A percentile compares a stretch with the other conserved stretches of the same genome.
Conservation (phyloP, 2,113 vertebrate species). For the Actenoides lindsayi region DNA sequence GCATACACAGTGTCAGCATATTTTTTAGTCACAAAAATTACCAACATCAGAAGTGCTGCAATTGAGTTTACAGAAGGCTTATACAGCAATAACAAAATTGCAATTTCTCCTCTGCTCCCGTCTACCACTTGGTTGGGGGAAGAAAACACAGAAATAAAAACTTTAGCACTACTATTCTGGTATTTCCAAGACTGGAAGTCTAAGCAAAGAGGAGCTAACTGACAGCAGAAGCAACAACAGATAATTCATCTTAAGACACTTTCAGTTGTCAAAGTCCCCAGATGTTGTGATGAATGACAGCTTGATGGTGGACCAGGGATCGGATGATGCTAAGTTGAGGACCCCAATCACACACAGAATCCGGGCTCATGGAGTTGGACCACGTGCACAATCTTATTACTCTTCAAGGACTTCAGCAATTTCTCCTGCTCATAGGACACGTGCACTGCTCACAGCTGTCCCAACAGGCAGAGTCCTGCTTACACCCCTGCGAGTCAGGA, state of each 20-base stretch:
- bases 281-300: not conserved
- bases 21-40: conserved; percentile 43
- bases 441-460: not conserved
- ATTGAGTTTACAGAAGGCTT: conserved; percentile 31
- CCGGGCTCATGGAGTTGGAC: not conserved
- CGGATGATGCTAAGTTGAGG: not conserved
- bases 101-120: not conserved
- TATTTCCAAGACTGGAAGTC: not conserved
- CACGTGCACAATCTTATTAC: not conserved
- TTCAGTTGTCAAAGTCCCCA: not conserved
- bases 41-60: conserved; percentile 6
- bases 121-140: not conserved
- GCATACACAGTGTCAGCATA: conserved; percentile 17
- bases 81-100: conserved; percentile 31
- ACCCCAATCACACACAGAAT: not conserved
- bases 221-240: not conserved
- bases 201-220: not conserved
- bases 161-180: not conserved
- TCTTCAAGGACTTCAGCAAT: not conserved
- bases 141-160: not conserved
- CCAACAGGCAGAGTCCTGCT: not conserved
- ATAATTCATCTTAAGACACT: not conserved
- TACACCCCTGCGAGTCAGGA: not conserved
- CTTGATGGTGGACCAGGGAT: not conserved
- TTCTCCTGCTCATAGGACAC: not conserved